Evolutionary conservation across 92 coral and sea anemone genomes (phyloP).

Genomic region (Metridium senile): DNA sequence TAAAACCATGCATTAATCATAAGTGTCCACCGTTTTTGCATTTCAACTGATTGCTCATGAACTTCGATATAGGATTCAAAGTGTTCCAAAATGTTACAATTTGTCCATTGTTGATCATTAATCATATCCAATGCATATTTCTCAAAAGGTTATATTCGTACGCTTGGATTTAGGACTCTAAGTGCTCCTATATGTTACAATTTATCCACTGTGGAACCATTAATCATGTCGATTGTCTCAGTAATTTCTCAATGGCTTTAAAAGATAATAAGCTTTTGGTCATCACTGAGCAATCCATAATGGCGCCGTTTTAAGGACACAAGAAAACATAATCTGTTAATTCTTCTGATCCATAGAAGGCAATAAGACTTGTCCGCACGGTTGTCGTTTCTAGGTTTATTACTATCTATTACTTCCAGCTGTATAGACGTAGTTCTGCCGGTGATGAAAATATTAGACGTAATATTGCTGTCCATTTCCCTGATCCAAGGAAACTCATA

Average conservation of each 20-base stretch:
- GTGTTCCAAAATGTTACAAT: too few species aligned
- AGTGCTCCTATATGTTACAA: not conserved
- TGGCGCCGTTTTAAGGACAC: conserved; percentile 5
- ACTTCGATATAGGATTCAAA: too few species aligned
- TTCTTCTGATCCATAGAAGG: not conserved
- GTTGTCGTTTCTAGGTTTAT: conserved; percentile 2
- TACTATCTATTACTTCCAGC: not conserved
- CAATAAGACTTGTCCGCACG: not conserved
- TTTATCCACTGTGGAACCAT: not conserved
- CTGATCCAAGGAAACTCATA: conserved; percentile 18
- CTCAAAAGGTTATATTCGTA: too few species aligned
- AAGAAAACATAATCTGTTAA: not conserved
- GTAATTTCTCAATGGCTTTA: not conserved
- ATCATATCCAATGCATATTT: too few species aligned
- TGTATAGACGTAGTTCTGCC: not conserved
- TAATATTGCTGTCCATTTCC: conserved; percentile 25
- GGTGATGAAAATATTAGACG: conserved; percentile 3
- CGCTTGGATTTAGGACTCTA: too few species aligned
- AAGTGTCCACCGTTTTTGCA: too few species aligned
- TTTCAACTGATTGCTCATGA: too few species aligned
- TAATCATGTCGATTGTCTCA: not conserved
- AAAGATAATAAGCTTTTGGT: conserved; percentile 7
- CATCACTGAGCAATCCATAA: not conserved
- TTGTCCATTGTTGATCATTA: too few species aligned
- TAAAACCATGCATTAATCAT: too few species aligned